Evolutionary conservation across 2,797 vertebrate genomes (phyloP), one percentile per base, ranked within the genome.

Genomic region (Clarias laeviceps): DNA sequence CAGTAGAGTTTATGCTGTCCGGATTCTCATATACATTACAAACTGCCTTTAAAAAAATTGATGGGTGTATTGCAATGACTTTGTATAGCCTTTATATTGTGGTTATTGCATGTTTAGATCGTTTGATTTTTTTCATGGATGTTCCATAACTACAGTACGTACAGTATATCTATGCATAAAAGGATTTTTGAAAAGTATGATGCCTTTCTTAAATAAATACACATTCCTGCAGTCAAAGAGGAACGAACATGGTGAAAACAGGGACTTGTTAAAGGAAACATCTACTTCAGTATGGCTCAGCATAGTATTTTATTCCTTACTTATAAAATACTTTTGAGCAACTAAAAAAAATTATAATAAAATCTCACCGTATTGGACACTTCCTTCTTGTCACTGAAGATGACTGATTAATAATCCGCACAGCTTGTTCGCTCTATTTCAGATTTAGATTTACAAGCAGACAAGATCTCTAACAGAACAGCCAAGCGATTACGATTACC

Each of bases 371-470:
- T 22, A 32, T 32, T 57, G 32, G 17, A 57, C 4, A 17, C 18
- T 57, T 57, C 50, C 54, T 77, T 32, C 73, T 24, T 3, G 29
- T 78, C 37, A 17, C 15, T 27, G n/a, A 74, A 29, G 72, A 74
- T n/a, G 62, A 64, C 34, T n/a, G 59, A 80, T 45, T 64, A 40
- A 37, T 0, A 6, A 17, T 65, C 29, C 1, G 12, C 54, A 34
- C 18, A 29, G 79, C 59, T 50, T 50, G 64, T 50, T 37, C 50
- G 3, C 50, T 54, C 61, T 20, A 80, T 4, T 27, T 40, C 59
- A n/a, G 61, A 7, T 66, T 66, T 50, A 50, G 15, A 66, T 81
- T 54, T 66, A 81, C n/a, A 81, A 54, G 61, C 37, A 40, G 57
- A 79, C 61, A 65, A 27, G 18, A 68, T 54, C 18, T 79, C 24